These are phyloP conservation scores for Malthinus seriepunctatus DNA, from an alignment of 2,888 invertebrate genomes.

Conservation along the genomic window DNA sequence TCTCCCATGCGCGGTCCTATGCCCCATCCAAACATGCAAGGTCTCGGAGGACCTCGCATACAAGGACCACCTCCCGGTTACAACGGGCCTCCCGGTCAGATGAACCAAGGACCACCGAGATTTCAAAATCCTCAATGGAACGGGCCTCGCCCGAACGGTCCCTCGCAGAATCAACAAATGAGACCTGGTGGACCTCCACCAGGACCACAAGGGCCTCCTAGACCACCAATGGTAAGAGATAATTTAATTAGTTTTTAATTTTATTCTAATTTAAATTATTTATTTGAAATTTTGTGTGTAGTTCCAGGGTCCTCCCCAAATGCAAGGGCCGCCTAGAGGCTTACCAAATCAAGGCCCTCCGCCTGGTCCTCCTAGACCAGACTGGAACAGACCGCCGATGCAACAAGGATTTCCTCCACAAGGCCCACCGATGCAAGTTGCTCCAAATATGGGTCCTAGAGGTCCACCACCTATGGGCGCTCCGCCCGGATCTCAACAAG, in stretches of 20 bases:
- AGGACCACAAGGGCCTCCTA: slow-evolving; percentile 63
- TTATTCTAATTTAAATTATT: background rate
- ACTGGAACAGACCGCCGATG: slow-evolving; percentile 78
- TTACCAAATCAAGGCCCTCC: slow-evolving; percentile 67
- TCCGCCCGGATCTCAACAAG: slow-evolving; percentile 59
- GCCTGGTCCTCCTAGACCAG: slow-evolving; percentile 65
- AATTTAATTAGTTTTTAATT: slow-evolving; percentile 4
- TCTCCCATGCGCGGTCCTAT: slow-evolving; percentile 53
- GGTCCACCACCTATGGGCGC: slow-evolving; percentile 59
- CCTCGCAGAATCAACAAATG: slow-evolving; percentile 55
- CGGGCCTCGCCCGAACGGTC: slow-evolving; percentile 61
- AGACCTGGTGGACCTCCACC: slow-evolving; percentile 59
- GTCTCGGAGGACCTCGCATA: slow-evolving; percentile 61
- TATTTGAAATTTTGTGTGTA: slow-evolving; percentile 38
- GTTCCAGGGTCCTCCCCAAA: slow-evolving; percentile 62
- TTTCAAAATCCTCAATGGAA: slow-evolving; percentile 65
- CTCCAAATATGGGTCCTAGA: slow-evolving; percentile 60
- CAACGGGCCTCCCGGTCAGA: slow-evolving; percentile 61
- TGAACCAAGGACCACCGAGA: slow-evolving; percentile 62
- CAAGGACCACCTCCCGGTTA: slow-evolving; percentile 63
- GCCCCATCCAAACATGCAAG: slow-evolving; percentile 57
- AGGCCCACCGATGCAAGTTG: slow-evolving; percentile 72
- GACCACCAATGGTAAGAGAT: slow-evolving; percentile 64
- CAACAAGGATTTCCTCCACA: slow-evolving; percentile 69
- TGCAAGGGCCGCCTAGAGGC: slow-evolving; percentile 62